Evolutionary conservation across 2,113 vertebrate species (phyloP), one percentile per base, ranked within the genome.

Genomic region (Trichechus manatus): DNA sequence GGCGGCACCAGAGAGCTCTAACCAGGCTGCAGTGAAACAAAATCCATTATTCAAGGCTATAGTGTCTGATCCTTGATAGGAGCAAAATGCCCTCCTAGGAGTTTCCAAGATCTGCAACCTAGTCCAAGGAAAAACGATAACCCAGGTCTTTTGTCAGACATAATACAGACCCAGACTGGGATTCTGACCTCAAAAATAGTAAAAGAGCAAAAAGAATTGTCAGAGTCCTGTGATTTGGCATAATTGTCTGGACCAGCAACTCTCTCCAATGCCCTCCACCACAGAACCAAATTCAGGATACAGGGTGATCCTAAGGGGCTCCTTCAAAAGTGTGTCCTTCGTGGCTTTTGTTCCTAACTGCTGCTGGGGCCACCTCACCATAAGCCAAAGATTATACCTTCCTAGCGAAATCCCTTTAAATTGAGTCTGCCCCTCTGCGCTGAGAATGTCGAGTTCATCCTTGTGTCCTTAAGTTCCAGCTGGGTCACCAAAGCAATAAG

Each of bases 91-190:
- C 91, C 70, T 84, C 81, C 25, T 61, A 63, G 23, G 47, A 92
- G 82, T 87, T 96, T 95, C 81, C 83, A 93, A 97, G 93, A 85
- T 87, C 93, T 81, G 17, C 31, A 61, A 89, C 29, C 59, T 82
- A 50, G 70, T 70, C 84, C 79, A 22, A 96, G 61, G 84, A 25
- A 95, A 95, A 95, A 80, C 20, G 89, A 91, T 96, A 97, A 87
- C 63, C n/a, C 25, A 19, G 36, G 39, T 93, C 42, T 74, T 93
- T 61, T 64, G 47, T 75, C 78, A 96, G 74, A 72, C 33, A 82
- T 31, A 61, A 92, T 39, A 83, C 63, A 88, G 96, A 95, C 23
- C 53, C 83, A 96, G 74, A 82, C 9, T 1, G n/a, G 89, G 68
- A 95, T 74, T 79, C 88, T 88, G 82, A 93, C 66, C 85, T 91